Evolutionary conservation across 2,888 invertebrate genomes (phyloP).

Genomic region (Cataglyphis altisquamis): DNA sequence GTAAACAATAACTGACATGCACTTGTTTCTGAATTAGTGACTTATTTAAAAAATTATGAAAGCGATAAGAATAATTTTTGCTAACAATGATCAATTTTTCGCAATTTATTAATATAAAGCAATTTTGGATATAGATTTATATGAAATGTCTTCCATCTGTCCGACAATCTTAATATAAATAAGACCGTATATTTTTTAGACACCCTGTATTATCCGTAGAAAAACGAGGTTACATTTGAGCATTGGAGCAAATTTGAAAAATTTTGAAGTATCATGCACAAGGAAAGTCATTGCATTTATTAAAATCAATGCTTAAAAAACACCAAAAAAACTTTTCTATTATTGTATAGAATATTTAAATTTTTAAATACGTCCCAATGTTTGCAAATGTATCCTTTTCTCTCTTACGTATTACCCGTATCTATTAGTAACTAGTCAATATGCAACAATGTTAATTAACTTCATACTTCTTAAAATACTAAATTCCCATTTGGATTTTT

Average conservation of each 20-base stretch:
- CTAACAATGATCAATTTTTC: background rate
- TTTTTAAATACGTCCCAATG: constrained; percentile 12
- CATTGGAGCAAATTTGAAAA: constrained; percentile 5
- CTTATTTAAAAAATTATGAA: constrained; percentile 16
- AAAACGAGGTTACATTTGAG: constrained; percentile 19
- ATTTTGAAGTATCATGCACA: background rate
- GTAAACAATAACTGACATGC: background rate
- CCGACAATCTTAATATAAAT: constrained; percentile 32
- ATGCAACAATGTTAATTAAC: constrained; percentile 10
- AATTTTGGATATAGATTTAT: background rate
- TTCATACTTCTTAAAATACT: constrained; percentile 6
- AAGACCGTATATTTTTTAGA: constrained; percentile 19
- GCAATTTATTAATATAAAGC: background rate
- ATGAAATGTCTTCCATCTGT: constrained; percentile 22
- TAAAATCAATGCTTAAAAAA: background rate
- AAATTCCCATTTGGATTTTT: constrained; percentile 1
- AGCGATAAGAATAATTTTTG: constrained; percentile 16
- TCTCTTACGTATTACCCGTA: constrained; percentile 22
- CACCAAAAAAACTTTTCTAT: background rate
- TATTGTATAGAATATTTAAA: constrained; percentile 20
- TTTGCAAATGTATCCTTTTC: constrained; percentile 1
- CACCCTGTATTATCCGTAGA: constrained; percentile 49
- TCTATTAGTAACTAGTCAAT: constrained; percentile 25
- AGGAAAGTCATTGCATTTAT: background rate
- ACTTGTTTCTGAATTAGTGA: constrained; percentile 19